A percentile compares a stretch with the other conserved stretches of the same genome.
phyloP scores from a whole-genome alignment of 2,888 invertebrate species.

The Acheta domesticus region DNA sequence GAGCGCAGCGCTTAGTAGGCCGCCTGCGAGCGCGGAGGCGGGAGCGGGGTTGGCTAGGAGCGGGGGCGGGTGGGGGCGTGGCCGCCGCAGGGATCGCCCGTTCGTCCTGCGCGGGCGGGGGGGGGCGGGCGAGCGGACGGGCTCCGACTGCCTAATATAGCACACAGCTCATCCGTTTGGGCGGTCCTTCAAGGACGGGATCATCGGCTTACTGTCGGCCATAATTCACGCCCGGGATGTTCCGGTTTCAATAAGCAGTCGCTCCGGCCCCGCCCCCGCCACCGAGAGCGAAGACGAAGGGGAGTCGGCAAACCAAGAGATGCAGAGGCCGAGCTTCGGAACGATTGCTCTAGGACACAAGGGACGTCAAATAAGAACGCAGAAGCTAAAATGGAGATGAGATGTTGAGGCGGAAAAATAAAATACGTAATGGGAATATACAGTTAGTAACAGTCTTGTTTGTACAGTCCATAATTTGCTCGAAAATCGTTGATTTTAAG shows the following conservation, averaged over 20 bases:
- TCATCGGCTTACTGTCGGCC: conserved; percentile 18
- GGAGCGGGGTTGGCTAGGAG: neutral
- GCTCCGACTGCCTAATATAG: neutral
- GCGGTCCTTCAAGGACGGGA: neutral
- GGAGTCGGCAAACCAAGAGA: no score
- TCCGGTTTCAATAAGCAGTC: neutral
- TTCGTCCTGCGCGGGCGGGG: neutral
- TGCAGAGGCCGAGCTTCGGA: no score
- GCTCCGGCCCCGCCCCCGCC: neutral
- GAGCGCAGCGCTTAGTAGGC: no score
- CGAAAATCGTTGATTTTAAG: no score
- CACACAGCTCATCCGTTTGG: conserved; percentile 5
- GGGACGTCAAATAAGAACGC: no score
- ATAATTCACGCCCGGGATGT: conserved; percentile 2
- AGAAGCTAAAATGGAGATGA: no score
- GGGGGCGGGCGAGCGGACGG: neutral
- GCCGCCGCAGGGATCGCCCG: neutral
- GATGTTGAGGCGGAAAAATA: no score
- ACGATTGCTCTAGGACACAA: no score
- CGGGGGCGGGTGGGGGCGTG: neutral
- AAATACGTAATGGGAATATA: no score
- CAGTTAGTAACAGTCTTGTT: no score
- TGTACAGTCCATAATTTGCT: no score
- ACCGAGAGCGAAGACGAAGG: no score
- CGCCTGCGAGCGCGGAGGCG: neutral